Percentiles rank a stretch among this genome's conserved stretches.
These are phyloP conservation scores for Psylliodes chrysocephalus DNA, from an alignment of 2,888 invertebrate species.

Conservation along the genomic window DNA sequence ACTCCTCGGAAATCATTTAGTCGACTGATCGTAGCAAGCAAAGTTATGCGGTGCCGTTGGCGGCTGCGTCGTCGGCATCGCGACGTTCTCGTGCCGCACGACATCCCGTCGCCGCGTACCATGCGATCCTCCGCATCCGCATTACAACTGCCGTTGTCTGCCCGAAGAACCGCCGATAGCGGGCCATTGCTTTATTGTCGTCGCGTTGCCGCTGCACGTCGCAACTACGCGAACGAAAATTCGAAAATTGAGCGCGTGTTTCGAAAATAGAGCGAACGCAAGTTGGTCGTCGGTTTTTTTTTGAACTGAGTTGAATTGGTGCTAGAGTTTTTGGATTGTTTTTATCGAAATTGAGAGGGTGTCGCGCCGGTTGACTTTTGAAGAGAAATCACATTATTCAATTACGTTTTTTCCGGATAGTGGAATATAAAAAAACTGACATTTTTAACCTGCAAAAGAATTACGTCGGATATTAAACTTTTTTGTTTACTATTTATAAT, in stretches of 20 bases:
- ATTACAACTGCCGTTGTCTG: conserved; percentile 57
- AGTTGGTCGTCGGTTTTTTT: no score
- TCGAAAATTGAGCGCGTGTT: conserved; percentile 1
- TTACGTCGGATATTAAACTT: no score
- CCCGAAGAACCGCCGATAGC: conserved; percentile 27
- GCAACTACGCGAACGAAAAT: conserved; percentile 5
- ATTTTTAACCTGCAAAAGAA: no score
- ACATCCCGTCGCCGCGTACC: conserved; percentile 45
- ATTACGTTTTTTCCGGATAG: no score
- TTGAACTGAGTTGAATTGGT: no score
- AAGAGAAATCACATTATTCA: no score
- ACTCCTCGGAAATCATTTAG: not conserved
- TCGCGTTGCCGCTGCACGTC: conserved; percentile 42
- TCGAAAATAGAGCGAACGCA: not conserved
- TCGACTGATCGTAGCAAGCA: conserved; percentile 9
- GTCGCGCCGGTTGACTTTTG: not conserved
- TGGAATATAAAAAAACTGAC: no score
- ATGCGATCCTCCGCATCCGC: conserved; percentile 58
- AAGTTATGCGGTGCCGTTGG: conserved; percentile 47
- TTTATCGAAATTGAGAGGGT: not conserved
- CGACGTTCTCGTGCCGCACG: conserved; percentile 44
- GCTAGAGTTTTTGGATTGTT: no score
- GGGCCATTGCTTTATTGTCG: conserved; percentile 32
- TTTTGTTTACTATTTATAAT: no score
- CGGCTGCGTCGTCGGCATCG: conserved; percentile 46